Base-by-base conservation (phyloP, 2,113 vertebrate genomes). In the Gymnarchus niloticus region DNA sequence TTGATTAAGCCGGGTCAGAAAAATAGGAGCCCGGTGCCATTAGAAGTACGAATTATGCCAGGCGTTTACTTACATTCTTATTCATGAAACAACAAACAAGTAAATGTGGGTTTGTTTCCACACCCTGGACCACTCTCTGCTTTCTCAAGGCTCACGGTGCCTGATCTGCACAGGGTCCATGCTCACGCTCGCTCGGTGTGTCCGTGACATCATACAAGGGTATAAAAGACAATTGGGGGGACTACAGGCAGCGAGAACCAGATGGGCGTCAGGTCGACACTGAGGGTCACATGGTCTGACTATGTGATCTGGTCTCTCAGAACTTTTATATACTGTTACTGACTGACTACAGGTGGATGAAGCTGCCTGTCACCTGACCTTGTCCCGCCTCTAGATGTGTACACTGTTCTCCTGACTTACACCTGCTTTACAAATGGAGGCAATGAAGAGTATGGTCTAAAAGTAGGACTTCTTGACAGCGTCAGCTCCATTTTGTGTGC, bases 1-100 rank as follows among this genome's bases (percentile, higher is more conserved):
- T 95, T 94, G 94, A 95, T 95, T 94, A 94, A 94, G 92, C 91
- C 91, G 90, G 92, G 93, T 94, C 94, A 95, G 91, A 91, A 92
- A 92, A 94, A 90, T 91, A 92, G 87, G 92, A 89, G 87, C 85
- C n/a, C 89, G 89, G 91, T 83, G 84, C 90, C 88, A 89, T 94
- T 93, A 94, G 92, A 90, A 89, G 88, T 91, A 92, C 89, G 93
- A 95, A 95, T 94, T 88, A 92, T 87, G 89, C 88, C 87, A 89
- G 90, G 89, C 91, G 91, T 94, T 93, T 88, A 77, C 84, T 85
- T 57, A 89, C 87, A 88, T 92, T 88, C 90, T 94, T 93, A 93
- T 92, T 94, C 92, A 94, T 93, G 89, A 89, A 85, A 88, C 88
- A 91, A 91, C 92, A 90, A 90, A 86, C 86, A 88, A 90, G 90